Base-by-base conservation (phyloP, 2,888 invertebrate species). In the Uropetala carovei region DNA sequence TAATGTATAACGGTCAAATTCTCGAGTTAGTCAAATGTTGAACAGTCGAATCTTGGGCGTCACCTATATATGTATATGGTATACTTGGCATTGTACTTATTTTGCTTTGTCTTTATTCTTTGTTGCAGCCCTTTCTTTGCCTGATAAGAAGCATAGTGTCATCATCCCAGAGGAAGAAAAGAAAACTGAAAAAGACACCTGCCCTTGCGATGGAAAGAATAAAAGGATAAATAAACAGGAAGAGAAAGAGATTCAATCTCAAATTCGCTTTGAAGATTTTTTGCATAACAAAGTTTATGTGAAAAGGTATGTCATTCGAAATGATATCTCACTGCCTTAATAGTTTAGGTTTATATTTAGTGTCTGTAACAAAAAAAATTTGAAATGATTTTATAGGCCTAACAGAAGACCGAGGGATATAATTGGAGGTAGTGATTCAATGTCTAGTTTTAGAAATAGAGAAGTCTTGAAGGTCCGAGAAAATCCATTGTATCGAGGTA, bases 211-310 rank as follows among this genome's bases (percentile, higher is more conserved):
- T 8, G 95, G 96, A 91, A 95, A 95, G 58, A 95, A 95, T 93
- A 95, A 95, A 56, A 94, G 94, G 14, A 92, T 93, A 68, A 93
- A 93, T 91, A 94, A 94, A 93, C 95, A 95, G 93, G 95, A 96
- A 93, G 97, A 97, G 94, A 96, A 96, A 93, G 97, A 97, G 93
- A 96, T 95, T 92, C 96, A 96, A 93, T 96, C 96, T 93, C 95
- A 96, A 92, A 97, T 97, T 86, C 95, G 96, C 56, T 98, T 98
- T 94, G 98, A 98, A 95, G 97, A 98, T 94, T 96, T 96, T 68
- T 94, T 98, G 91, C 98, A 98, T 94, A 98, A 98, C 95, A 96
- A 96, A 94, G 97, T 98, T 92, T 97, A 97, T 94, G 94, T 96
- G 4, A 96, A 96, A 94, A 95, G 95, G 94, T 94, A 93, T 75